These are phyloP conservation scores for Sandelia bainsii DNA, from an alignment of 2,797 vertebrate genomes.

Conservation along the genomic window DNA sequence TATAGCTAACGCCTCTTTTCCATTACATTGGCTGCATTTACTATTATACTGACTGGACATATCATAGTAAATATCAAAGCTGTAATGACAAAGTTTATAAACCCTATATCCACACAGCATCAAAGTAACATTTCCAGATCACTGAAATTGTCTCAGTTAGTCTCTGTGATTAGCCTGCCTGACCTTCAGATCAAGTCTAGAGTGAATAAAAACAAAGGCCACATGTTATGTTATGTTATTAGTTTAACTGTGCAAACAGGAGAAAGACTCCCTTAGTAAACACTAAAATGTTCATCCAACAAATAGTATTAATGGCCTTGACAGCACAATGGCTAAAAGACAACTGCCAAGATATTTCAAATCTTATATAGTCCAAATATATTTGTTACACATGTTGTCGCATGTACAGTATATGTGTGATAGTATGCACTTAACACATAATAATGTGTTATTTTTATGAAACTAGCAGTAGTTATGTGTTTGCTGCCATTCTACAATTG, in stretches of 20 bases:
- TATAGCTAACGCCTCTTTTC: slow-evolving; percentile 53
- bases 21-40: slow-evolving; percentile 60
- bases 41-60: slow-evolving; percentile 51
- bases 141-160: slow-evolving; percentile 44
- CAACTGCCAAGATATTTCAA: too few species aligned
- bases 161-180: slow-evolving; percentile 56
- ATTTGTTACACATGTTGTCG: background rate
- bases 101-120: slow-evolving; percentile 54
- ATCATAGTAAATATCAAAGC: slow-evolving; percentile 63
- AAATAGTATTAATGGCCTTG: background rate
- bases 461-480: too few species aligned
- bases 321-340: background rate
- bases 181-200: slow-evolving; percentile 52
- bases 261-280: background rate
- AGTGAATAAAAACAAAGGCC: slow-evolving; percentile 60
- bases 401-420: too few species aligned
- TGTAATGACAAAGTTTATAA: slow-evolving; percentile 67
- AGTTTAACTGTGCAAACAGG: slow-evolving; percentile 23
- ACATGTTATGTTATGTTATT: slow-evolving; percentile 28
- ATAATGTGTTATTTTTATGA: too few species aligned
- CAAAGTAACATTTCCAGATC: slow-evolving; percentile 60
- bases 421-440: too few species aligned
- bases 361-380: background rate
- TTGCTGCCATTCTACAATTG: too few species aligned
- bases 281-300: background rate